Conservation (phyloP, 2,888 invertebrate species). For the Plutella xylostella region DNA sequence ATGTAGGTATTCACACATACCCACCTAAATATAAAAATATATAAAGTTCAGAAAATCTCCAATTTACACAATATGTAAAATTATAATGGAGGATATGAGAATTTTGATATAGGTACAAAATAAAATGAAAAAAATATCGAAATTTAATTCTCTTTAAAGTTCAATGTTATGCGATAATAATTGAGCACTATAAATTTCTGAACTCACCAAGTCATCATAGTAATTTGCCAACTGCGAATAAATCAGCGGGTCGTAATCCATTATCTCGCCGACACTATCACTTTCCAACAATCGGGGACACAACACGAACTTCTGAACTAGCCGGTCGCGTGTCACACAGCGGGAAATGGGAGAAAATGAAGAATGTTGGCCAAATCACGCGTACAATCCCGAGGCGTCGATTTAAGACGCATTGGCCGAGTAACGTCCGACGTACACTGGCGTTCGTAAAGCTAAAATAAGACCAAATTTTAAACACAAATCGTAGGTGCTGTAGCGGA, state of each 20-base stretch:
- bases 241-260: conserved; percentile 76
- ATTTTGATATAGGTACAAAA: no score
- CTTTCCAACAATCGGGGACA: conserved; percentile 21
- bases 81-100: no score
- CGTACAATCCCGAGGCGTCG: conserved; percentile 39
- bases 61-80: no score
- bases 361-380: not conserved
- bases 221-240: conserved; percentile 74
- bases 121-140: no score
- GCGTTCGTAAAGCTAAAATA: conserved; percentile 70
- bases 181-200: no score
- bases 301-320: conserved; percentile 13
- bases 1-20: no score
- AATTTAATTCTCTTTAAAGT: no score
- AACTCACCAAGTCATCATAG: conserved; percentile 71
- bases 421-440: conserved; percentile 61
- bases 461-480: conserved; percentile 71
- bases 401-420: conserved; percentile 65
- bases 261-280: conserved; percentile 28
- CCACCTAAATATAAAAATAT: no score
- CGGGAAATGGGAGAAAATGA: not conserved
- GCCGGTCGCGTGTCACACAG: not conserved
- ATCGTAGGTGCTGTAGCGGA: conserved; percentile 52
- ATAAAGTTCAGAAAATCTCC: no score
- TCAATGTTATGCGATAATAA: no score